Evolutionary conservation across 1,140 invertebrate genomes (phyloP), one percentile per base, ranked within the genome.

Genomic region (Atta colombica): DNA sequence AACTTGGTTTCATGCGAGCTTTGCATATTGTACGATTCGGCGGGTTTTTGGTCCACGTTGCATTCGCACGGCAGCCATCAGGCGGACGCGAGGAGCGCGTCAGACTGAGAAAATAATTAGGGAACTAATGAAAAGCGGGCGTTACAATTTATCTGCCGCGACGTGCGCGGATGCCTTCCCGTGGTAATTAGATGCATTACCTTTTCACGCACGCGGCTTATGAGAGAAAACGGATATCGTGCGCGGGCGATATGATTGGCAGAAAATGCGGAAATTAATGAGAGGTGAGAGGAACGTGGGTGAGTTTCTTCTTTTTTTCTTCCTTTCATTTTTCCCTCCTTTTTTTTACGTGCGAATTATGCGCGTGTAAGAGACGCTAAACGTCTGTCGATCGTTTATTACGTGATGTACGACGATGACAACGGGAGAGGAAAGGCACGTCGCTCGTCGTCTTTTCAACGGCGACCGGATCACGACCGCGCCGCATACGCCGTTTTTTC

Each of bases 401-500:
- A 75, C 69, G 69, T 74, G 69, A 84, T 75, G 80, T 75, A 84
- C 69, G 66, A 72, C 49, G 68, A 72, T 53, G 78, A 49, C 28
- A 35, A 45, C 16, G 61, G 10, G n/a, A n/a, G 53, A 75, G 51
- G 31, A 75, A 2, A 53, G 49, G 21, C 49, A 18, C 16, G 51
- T 16, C 28, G 31, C 14, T 28, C 77, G 49, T 69, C 58, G 60
- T 77, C 58, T 39, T 12, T 4, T 60, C 16, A 68, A 80, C 68
- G 77, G 25, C 51, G 66, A 55, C 78, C 78, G 75, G 69, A 80
- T 88, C 85, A 66, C 89, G 87, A 87, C 85, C 88, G 87, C 82
- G 84, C 71, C 87, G 87, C 68, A 35, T 89, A 89, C 87, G 90
- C 89, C 86, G 84, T 84, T 93, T 91, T 90, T 92, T 89, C 82